A percentile compares a stretch with the other conserved stretches of the same genome.
Conservation (phyloP, 2,113 vertebrate genomes). For the Prionailurus viverrinus region DNA sequence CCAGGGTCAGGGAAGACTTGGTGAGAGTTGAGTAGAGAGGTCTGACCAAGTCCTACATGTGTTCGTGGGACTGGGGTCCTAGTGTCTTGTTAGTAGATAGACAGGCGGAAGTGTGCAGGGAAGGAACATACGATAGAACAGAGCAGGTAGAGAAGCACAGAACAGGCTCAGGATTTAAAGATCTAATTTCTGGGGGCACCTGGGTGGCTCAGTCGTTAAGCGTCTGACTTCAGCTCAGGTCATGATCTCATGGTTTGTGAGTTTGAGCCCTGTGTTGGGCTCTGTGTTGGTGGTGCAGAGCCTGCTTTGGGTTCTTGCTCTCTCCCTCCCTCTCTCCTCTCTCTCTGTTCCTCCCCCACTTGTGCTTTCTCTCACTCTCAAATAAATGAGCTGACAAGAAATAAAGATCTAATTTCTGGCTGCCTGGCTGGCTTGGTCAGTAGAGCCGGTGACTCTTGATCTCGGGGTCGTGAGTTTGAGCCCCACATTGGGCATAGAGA, state of each 20-base stretch:
- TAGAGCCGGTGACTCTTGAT: neutral
- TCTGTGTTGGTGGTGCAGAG: too few species aligned
- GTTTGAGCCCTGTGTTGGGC: too few species aligned
- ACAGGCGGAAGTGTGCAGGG: neutral
- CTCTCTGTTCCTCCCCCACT: too few species aligned
- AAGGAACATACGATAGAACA: neutral
- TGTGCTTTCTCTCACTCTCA: too few species aligned
- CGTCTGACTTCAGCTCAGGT: too few species aligned
- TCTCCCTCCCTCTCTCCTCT: too few species aligned
- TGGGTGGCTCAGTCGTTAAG: too few species aligned
- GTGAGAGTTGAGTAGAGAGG: neutral
- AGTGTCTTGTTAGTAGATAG: neutral
- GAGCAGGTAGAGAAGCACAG: too few species aligned
- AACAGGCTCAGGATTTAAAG: neutral
- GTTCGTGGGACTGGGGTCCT: neutral
- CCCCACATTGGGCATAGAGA: neutral
- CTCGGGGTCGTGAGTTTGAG: neutral
- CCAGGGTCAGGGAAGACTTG: neutral
- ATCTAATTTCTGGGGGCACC: neutral
- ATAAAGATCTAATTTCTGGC: too few species aligned
- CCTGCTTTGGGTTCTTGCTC: too few species aligned
- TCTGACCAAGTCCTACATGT: neutral
- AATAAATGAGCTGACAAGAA: too few species aligned
- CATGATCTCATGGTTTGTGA: too few species aligned
- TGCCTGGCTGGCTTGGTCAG: fast-evolving